Evolutionary conservation across 2,797 vertebrate species (phyloP).

Genomic region (Capromys pilorides): DNA sequence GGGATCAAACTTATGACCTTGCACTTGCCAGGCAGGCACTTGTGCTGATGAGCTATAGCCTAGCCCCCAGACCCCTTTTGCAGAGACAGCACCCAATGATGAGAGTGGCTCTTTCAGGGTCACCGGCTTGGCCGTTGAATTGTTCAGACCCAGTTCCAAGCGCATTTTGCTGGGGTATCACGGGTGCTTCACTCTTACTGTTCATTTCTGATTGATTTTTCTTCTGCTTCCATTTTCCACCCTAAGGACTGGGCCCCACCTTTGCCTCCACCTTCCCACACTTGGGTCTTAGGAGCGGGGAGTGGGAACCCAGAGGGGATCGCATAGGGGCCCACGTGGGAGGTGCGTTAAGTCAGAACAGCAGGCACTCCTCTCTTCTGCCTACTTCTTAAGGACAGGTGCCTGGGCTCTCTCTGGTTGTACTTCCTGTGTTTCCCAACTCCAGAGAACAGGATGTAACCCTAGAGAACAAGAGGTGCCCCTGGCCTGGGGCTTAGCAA

Average conservation of each 20-base stretch:
- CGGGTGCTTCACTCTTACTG: neutral
- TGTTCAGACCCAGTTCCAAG: neutral
- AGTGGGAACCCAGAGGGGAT: neutral
- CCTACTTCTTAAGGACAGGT: neutral
- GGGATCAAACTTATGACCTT: too few relatives aligned
- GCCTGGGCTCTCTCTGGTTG: neutral
- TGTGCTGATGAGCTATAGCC: too few relatives aligned
- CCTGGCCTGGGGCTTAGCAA: neutral
- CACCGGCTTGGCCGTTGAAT: neutral
- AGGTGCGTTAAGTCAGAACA: neutral
- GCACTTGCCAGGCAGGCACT: too few relatives aligned
- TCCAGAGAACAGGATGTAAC: neutral
- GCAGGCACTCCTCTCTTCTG: neutral
- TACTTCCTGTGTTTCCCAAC: neutral
- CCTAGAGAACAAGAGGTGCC: neutral
- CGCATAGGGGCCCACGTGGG: neutral
- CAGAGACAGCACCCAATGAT: conserved; percentile 27
- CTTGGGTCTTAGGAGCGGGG: neutral
- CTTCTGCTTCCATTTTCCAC: conserved; percentile 32
- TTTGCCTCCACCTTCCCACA: neutral
- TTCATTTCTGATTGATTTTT: conserved; percentile 31
- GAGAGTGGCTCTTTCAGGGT: neutral
- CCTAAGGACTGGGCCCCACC: neutral
- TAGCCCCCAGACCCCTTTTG: neutral
- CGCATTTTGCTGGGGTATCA: neutral